Evolutionary conservation across 1,140 invertebrate species (phyloP), one percentile per base, ranked within the genome.

Genomic region (Liolophura sinensis): DNA sequence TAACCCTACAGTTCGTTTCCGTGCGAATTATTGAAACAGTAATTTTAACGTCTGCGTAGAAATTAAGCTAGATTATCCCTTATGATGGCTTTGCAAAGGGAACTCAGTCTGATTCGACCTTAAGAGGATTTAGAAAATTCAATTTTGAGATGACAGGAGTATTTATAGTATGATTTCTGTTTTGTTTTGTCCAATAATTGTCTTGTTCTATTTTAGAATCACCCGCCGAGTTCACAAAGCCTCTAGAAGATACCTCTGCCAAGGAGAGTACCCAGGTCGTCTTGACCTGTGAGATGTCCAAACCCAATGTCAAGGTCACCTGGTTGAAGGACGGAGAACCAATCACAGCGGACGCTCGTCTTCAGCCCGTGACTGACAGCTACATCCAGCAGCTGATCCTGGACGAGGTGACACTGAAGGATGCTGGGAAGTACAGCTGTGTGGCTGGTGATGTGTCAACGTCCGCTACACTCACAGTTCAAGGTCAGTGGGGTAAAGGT

Each of bases 281-380:
- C 31, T 72, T 84, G 59, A 77, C 80, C 60, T 83, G 81, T 70
- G 76, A 83, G 69, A 61, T 84, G 25, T 74, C 72, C 62, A 82
- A 80, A 68, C 73, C 74, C 52, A 70, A 77, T 67, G 67, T 72
- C 18, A 66, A 74, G 18, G 76, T 81, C 31, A 80, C 77, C 56
- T 84, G 82, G 82, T 60, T 78, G 22, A 81, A 79, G 63, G 69
- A 76, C 85, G 89, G 88, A 9, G 89, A 90, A 74, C 83, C 88
- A 58, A 89, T 96, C 22, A 88, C 88, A 74, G 86, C 89, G 73
- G 93, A 91, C 52, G 86, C 89, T 15, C 31, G 31, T 40, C 31
- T 40, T 40, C 31, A 40, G 31, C 31, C 31, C 31, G 65, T 67
- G 12, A 65, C 64, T 24, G 74, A 80, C 57, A 68, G 72, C 7